These are phyloP conservation scores for Temnopleurus reevesii DNA, from an alignment of 53 echinoderm and acorn worm species.

Conservation along the genomic window DNA sequence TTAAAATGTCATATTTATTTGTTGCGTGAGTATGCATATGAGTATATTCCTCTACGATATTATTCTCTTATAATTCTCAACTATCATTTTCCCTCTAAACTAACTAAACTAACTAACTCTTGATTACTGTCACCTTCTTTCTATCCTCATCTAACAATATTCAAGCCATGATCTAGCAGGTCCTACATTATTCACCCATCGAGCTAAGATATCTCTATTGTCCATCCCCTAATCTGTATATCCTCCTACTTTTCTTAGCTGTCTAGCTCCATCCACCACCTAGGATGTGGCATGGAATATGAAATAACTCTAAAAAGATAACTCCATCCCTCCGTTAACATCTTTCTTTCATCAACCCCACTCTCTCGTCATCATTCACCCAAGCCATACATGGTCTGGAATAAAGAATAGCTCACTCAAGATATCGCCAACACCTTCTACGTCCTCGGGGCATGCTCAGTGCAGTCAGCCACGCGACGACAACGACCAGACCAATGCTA, in stretches of 20 bases:
- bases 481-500: slow-evolving; percentile 49
- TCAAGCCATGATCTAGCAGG: too few species aligned
- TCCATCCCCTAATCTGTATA: not conserved
- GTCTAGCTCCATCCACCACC: not conserved
- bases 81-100: too few species aligned
- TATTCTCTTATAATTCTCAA: too few species aligned
- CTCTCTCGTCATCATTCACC: not conserved
- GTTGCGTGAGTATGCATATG: too few species aligned
- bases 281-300: not conserved
- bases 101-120: too few species aligned
- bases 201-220: not conserved
- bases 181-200: too few species aligned
- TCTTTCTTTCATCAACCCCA: not conserved
- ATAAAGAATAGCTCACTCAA: slow-evolving; percentile 36
- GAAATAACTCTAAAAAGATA: not conserved
- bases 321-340: not conserved
- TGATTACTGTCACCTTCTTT: too few species aligned
- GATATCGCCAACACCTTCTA: slow-evolving; percentile 44
- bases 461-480: slow-evolving; percentile 58
- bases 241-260: not conserved
- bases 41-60: too few species aligned
- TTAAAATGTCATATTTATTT: too few species aligned
- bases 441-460: slow-evolving; percentile 54
- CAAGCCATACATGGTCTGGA: slow-evolving; percentile 6
- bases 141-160: too few species aligned